Evolutionary conservation across 2,888 invertebrate species (phyloP).

Genomic region (Synergus laeviventris): DNA sequence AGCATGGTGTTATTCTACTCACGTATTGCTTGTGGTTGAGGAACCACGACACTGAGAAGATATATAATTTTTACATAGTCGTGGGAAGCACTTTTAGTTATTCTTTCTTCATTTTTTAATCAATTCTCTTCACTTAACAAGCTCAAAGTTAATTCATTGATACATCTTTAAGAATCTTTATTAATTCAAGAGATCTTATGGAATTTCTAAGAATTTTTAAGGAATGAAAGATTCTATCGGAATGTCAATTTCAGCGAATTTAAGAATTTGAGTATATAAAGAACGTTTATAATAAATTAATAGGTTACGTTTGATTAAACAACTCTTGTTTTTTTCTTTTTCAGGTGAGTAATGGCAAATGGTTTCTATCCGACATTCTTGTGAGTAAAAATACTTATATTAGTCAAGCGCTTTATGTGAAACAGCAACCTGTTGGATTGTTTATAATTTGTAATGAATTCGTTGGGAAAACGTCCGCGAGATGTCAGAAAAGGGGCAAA

Average conservation of each 20-base stretch:
- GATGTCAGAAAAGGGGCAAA: slow-evolving; percentile 53
- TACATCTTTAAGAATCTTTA: no score
- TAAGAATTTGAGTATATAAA: no score
- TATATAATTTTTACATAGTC: slow-evolving; percentile 13
- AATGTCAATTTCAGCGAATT: no score
- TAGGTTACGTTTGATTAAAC: slow-evolving; percentile 21
- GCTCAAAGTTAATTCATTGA: background rate
- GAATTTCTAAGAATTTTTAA: no score
- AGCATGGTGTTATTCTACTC: slow-evolving; percentile 27
- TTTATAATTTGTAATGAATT: slow-evolving; percentile 40
- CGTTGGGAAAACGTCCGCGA: slow-evolving; percentile 46
- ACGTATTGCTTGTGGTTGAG: slow-evolving; percentile 17
- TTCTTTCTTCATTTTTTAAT: background rate
- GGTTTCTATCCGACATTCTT: background rate
- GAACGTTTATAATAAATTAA: background rate
- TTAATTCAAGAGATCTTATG: no score
- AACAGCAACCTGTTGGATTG: slow-evolving; percentile 34
- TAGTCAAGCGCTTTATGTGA: background rate
- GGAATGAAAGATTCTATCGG: no score
- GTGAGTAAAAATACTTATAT: slow-evolving; percentile 25
- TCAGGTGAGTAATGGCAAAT: slow-evolving; percentile 42
- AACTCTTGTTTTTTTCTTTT: slow-evolving; percentile 38
- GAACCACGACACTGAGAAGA: slow-evolving; percentile 17
- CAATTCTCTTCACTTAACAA: background rate
- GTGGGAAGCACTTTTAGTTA: slow-evolving; percentile 15